Evolutionary conservation across 2,113 vertebrate genomes (phyloP).

Genomic region (Mobula birostris): DNA sequence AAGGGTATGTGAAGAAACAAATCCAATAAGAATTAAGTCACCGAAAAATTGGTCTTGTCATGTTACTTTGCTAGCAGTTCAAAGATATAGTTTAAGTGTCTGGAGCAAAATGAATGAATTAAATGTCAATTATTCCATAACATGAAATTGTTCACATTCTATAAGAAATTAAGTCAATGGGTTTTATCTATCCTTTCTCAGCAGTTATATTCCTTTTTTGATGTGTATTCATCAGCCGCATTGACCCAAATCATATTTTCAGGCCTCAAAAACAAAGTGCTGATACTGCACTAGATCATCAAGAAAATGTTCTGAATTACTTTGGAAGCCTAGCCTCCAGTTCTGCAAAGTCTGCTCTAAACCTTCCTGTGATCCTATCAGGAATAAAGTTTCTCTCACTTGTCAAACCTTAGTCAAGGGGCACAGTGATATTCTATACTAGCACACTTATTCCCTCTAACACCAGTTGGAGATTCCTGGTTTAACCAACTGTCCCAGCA

Average conservation of each 20-base stretch:
- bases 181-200: not conserved
- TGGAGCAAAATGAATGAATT: not conserved
- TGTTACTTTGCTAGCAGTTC: not conserved
- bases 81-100: not conserved
- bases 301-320: not conserved
- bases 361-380: not conserved
- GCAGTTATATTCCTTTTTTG: not conserved
- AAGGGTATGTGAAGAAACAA: not conserved
- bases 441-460: not conserved
- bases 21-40: not conserved
- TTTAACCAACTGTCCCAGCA: not conserved
- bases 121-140: too few relatives aligned
- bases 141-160: not conserved
- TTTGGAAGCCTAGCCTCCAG: not conserved
- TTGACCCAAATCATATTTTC: not conserved
- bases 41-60: not conserved
- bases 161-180: not conserved
- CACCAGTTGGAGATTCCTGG: not conserved
- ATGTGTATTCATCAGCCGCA: not conserved
- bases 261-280: not conserved
- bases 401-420: not conserved
- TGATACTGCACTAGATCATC: not conserved
- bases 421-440: not conserved
- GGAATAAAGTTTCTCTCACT: not conserved
- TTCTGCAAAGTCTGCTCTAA: not conserved